A percentile compares a stretch with the other conserved stretches of the same genome.
Evolutionary conservation across 2,888 invertebrate genomes (phyloP).

Genomic region (Odontocolon sp.): DNA sequence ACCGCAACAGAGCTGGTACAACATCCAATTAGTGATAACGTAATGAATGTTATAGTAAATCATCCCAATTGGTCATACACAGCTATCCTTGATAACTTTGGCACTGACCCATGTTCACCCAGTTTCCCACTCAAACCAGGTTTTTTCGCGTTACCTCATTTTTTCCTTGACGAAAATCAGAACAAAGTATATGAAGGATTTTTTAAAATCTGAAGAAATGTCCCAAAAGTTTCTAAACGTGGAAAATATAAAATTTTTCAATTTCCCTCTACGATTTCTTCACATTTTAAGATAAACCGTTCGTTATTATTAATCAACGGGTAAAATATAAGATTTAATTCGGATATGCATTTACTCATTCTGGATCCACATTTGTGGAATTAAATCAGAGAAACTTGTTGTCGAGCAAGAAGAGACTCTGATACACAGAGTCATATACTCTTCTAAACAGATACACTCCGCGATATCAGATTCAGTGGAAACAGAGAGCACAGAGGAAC

Average conservation of each 20-base stretch:
- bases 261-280: too few species aligned
- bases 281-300: too few species aligned
- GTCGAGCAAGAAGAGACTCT: slow-evolving; percentile 17
- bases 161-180: not conserved
- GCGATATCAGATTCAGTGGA: not conserved
- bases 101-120: not conserved
- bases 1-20: slow-evolving; percentile 67
- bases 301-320: too few species aligned
- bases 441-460: not conserved
- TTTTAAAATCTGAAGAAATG: too few species aligned
- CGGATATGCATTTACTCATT: too few species aligned
- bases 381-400: slow-evolving; percentile 37
- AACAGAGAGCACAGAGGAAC: not conserved
- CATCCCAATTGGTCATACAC: slow-evolving; percentile 62
- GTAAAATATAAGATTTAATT: too few species aligned
- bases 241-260: not conserved
- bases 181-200: too few species aligned
- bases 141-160: not conserved
- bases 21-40: slow-evolving; percentile 71
- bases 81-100: slow-evolving; percentile 2
- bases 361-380: slow-evolving; percentile 12
- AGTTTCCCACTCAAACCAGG: not conserved
- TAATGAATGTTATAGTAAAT: slow-evolving; percentile 57
- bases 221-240: too few species aligned
- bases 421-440: not conserved